These are phyloP conservation scores for Crocidura indochinensis DNA, from an alignment of 2,797 vertebrate genomes.

Conservation along the genomic window DNA sequence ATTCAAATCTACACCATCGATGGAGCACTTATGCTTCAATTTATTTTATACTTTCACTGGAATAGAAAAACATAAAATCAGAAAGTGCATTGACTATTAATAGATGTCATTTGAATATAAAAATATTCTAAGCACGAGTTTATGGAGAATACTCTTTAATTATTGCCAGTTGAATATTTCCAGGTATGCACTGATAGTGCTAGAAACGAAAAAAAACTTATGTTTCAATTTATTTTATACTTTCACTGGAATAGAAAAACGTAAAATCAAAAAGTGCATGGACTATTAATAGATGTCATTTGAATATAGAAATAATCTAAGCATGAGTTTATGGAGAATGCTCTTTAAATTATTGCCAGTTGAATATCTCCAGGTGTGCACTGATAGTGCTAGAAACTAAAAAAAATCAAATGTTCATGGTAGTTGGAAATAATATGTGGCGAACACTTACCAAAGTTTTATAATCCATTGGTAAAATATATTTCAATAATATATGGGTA, in stretches of 20 bases:
- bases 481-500: constrained; percentile 6
- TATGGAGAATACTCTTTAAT: constrained; percentile 59
- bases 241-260: constrained; percentile 48
- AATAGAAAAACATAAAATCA: background rate
- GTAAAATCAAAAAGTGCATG: background rate
- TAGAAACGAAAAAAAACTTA: constrained; percentile 58
- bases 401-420: background rate
- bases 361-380: constrained; percentile 31
- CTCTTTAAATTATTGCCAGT: constrained; percentile 38
- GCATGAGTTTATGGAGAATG: constrained; percentile 54
- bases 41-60: constrained; percentile 49
- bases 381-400: constrained; percentile 46
- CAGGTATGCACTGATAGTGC: constrained; percentile 24
- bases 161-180: background rate
- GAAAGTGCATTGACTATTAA: constrained; percentile 30
- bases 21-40: constrained; percentile 29
- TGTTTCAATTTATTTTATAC: constrained; percentile 33
- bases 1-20: background rate
- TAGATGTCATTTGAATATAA: constrained; percentile 34
- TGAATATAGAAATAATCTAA: constrained; percentile 28
- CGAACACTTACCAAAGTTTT: constrained; percentile 51
- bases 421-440: constrained; percentile 57
- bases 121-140: constrained; percentile 38
- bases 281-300: constrained; percentile 47
- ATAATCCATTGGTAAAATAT: constrained; percentile 17